phyloP scores from a whole-genome alignment of 1,140 invertebrate species.

The Wiebesia pumilae region DNA sequence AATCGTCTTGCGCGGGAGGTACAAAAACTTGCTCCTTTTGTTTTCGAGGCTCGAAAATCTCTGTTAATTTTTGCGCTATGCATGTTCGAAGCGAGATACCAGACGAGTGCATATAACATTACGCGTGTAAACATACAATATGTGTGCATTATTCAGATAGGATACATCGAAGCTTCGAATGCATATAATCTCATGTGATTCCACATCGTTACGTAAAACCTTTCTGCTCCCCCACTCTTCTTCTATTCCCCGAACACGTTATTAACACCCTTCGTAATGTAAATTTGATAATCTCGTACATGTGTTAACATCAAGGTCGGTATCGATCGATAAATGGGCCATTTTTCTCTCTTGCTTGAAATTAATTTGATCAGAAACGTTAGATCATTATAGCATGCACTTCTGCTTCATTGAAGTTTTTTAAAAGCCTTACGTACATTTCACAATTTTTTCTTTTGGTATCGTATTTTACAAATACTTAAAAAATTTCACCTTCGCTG shows the following conservation, averaged over 20 bases:
- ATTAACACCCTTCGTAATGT: not conserved
- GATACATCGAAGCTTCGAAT: not conserved
- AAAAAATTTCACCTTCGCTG: not conserved
- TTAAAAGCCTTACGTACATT: not conserved
- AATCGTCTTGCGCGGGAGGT: not conserved
- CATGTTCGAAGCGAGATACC: not conserved
- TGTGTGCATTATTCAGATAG: not conserved
- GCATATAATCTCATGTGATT: slow-evolving; percentile 1
- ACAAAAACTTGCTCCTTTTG: not conserved
- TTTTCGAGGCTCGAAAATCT: not conserved
- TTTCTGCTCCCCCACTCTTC: not conserved
- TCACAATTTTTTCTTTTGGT: not conserved
- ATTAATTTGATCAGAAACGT: slow-evolving; percentile 18
- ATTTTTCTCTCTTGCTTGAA: slow-evolving; percentile 32
- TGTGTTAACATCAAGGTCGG: slow-evolving; percentile 5
- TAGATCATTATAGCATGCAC: not conserved
- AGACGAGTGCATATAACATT: not conserved
- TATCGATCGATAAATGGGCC: slow-evolving; percentile 21
- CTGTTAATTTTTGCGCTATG: not conserved
- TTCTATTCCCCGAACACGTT: not conserved
- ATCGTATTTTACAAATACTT: not conserved
- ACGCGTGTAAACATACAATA: not conserved
- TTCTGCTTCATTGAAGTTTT: not conserved
- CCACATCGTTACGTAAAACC: slow-evolving; percentile 6
- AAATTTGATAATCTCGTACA: not conserved